These are phyloP conservation scores for Lophura swinhoii DNA, from an alignment of 2,797 vertebrate genomes.

Conservation along the genomic window DNA sequence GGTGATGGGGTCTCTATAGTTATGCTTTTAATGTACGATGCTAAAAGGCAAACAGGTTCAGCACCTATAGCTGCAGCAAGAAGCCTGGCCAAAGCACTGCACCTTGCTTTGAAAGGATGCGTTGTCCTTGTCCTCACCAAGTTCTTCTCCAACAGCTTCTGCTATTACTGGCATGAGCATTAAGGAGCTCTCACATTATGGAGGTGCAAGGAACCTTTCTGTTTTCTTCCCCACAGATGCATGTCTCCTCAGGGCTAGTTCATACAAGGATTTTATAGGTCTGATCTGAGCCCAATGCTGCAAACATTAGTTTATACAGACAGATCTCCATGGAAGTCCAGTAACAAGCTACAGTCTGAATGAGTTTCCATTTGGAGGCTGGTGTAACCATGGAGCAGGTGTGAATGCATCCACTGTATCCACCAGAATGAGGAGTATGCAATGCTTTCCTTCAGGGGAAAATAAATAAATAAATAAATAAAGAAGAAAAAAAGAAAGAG, in stretches of 20 bases:
- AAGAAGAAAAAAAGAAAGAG: neutral
- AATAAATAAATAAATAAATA: neutral
- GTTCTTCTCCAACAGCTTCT: neutral
- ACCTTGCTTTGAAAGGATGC: neutral
- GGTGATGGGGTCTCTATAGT: neutral
- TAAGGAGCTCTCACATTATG: neutral
- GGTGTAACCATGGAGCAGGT: neutral
- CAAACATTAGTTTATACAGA: constrained; percentile 15
- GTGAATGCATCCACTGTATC: constrained; percentile 43
- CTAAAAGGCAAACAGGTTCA: neutral
- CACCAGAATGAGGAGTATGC: constrained; percentile 28
- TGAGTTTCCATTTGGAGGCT: constrained; percentile 13
- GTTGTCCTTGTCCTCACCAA: neutral
- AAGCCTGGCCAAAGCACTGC: neutral
- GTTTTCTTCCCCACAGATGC: neutral
- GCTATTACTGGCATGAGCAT: neutral
- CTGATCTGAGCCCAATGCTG: constrained; percentile 11
- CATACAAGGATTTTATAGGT: constrained; percentile 12
- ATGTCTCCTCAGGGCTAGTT: neutral
- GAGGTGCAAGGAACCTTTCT: constrained; percentile 1
- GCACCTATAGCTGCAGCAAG: neutral
- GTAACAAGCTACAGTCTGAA: neutral
- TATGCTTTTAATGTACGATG: neutral
- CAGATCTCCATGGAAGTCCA: constrained; percentile 26
- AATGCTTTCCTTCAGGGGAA: neutral